Conservation (phyloP, 2,888 invertebrate species). For the Andrena flavipes region DNA sequence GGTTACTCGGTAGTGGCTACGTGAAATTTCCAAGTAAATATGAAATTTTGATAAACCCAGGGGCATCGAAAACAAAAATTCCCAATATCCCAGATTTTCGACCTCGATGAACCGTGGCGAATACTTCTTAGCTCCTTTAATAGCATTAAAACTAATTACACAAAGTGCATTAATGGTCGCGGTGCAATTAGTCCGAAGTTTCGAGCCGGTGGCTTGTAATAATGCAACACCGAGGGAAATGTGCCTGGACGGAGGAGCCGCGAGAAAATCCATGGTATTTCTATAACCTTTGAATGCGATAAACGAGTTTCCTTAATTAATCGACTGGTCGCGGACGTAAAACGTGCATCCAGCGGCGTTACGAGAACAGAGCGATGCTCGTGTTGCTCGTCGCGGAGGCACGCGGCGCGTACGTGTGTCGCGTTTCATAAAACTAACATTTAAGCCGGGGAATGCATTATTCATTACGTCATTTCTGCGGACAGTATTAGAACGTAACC, state of each 20-base stretch:
- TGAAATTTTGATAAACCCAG: not conserved
- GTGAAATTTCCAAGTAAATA: not conserved
- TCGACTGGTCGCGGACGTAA: conserved; percentile 16
- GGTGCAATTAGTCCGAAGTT: conserved; percentile 25
- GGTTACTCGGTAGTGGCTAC: not conserved
- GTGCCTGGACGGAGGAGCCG: not conserved
- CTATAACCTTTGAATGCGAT: conserved; percentile 1
- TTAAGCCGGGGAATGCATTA: conserved; percentile 60
- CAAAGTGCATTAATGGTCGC: conserved; percentile 7
- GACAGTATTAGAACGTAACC: conserved; percentile 72
- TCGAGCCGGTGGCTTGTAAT: not conserved
- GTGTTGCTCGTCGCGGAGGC: not conserved
- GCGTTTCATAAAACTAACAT: conserved; percentile 61
- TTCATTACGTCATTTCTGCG: conserved; percentile 63
- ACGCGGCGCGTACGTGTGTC: conserved; percentile 41
- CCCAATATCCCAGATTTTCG: no score
- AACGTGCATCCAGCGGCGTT: conserved; percentile 20
- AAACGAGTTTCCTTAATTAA: conserved; percentile 35
- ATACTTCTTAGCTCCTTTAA: conserved; percentile 1
- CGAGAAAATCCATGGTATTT: conserved; percentile 11
- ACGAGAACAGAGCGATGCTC: not conserved
- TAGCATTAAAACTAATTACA: conserved; percentile 10
- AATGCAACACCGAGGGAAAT: not conserved
- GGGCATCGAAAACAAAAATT: no score
- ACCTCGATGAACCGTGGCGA: not conserved